Conservation (phyloP, 2,888 invertebrate species). For the Agrilus cyanescens region DNA sequence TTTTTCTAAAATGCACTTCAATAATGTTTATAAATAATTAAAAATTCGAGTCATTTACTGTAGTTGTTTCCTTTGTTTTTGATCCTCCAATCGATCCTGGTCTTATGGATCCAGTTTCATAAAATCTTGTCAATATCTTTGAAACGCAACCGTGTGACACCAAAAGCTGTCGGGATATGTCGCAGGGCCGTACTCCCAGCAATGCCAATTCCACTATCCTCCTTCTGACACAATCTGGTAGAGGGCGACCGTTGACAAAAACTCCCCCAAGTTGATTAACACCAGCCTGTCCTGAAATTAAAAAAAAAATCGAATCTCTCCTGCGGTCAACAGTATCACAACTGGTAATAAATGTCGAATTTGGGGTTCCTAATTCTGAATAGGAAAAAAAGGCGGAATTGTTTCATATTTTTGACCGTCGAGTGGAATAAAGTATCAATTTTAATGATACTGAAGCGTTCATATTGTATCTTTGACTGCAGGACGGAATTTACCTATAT, state of each 20-base stretch:
- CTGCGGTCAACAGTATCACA: not conserved
- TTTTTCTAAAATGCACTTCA: no score
- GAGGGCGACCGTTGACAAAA: slow-evolving; percentile 93
- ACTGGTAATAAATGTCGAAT: no score
- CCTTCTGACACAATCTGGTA: slow-evolving; percentile 87
- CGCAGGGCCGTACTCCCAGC: slow-evolving; percentile 90
- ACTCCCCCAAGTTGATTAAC: slow-evolving; percentile 96
- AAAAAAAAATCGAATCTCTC: not conserved
- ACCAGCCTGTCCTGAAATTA: slow-evolving; percentile 75
- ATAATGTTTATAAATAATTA: no score
- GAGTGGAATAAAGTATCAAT: no score
- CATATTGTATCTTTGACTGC: no score
- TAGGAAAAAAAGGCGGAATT: no score
- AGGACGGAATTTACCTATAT: no score
- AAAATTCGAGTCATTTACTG: no score
- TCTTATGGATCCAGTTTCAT: slow-evolving; percentile 92
- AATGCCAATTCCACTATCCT: slow-evolving; percentile 90
- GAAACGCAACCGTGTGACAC: slow-evolving; percentile 97
- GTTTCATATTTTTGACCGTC: no score
- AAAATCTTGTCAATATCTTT: slow-evolving; percentile 91
- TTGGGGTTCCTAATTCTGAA: no score
- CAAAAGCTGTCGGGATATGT: slow-evolving; percentile 88
- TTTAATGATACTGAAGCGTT: no score
- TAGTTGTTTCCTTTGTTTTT: slow-evolving; percentile 70
- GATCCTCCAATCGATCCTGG: slow-evolving; percentile 93